These are phyloP conservation scores for Drosophila nr. fundita DNA, from an alignment of 2,888 invertebrate species.

Conservation along the genomic window DNA sequence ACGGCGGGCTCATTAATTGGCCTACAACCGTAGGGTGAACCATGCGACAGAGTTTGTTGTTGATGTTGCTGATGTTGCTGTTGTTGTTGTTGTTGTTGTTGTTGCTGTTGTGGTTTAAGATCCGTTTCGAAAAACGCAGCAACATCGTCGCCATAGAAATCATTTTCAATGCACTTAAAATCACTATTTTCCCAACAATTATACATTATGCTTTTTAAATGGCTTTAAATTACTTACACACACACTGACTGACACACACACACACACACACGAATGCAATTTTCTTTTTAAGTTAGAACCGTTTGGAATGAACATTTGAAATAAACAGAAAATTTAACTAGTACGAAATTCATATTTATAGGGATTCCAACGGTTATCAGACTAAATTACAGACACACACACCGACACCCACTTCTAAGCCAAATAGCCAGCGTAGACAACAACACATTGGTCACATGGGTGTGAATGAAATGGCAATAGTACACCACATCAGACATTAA, in stretches of 20 bases:
- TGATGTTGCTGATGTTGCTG: conserved; percentile 9
- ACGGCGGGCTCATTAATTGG: conserved; percentile 65
- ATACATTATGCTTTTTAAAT: conserved; percentile 49
- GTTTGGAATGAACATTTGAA: conserved; percentile 53
- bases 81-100: conserved; percentile 32
- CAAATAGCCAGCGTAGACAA: conserved; percentile 30
- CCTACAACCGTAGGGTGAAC: conserved; percentile 41
- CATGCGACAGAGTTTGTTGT: conserved; percentile 27
- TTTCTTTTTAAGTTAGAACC: conserved; percentile 12
- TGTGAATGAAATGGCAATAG: conserved; percentile 27
- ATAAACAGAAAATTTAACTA: conserved; percentile 71
- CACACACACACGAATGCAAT: background rate
- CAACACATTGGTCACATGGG: conserved; percentile 29
- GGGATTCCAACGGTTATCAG: conserved; percentile 28
- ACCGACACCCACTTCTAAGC: conserved; percentile 3
- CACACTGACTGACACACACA: conserved; percentile 17
- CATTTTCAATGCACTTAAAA: conserved; percentile 65
- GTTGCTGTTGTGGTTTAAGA: conserved; percentile 42
- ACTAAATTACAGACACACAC: conserved; percentile 17
- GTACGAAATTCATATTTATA: conserved; percentile 71
- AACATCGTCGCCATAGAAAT: conserved; percentile 64
- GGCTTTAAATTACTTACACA: conserved; percentile 34
- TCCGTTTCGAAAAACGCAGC: conserved; percentile 52
- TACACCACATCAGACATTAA: conserved; percentile 34
- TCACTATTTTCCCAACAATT: conserved; percentile 68